These are phyloP conservation scores for Eospalax fontanierii DNA, from an alignment of 2,797 vertebrate genomes.

Conservation along the genomic window DNA sequence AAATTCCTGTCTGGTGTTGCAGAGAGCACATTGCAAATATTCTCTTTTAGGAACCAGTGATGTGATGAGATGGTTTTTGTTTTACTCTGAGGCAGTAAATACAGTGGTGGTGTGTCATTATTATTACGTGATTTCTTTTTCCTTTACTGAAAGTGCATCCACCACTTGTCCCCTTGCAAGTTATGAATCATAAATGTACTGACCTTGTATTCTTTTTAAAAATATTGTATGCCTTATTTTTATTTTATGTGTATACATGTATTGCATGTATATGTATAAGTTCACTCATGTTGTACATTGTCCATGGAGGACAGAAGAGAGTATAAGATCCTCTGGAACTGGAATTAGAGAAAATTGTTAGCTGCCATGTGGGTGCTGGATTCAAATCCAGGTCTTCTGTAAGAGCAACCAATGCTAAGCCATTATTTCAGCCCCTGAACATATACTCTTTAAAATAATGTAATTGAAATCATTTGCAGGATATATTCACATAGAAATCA, in stretches of 20 bases:
- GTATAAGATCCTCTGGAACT: too few species aligned
- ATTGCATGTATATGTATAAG: too few species aligned
- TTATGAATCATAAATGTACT: background rate
- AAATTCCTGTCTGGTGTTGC: background rate
- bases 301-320: too few species aligned
- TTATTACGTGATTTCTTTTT: slow-evolving; percentile 35
- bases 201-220: slow-evolving; percentile 35
- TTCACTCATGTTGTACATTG: too few species aligned
- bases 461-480: slow-evolving; percentile 36
- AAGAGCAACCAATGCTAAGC: too few species aligned
- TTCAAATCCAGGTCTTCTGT: too few species aligned
- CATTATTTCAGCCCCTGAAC: too few species aligned
- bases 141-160: slow-evolving; percentile 18
- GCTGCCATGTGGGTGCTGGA: too few species aligned
- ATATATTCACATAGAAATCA: background rate
- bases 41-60: slow-evolving; percentile 21
- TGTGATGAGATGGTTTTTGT: slow-evolving; percentile 55
- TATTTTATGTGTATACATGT: too few species aligned
- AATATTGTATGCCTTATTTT: too few species aligned
- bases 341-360: too few species aligned
- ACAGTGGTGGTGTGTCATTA: slow-evolving; percentile 29
- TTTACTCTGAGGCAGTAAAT: slow-evolving; percentile 57
- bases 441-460: slow-evolving; percentile 37
- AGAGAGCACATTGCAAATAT: background rate
- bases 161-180: slow-evolving; percentile 45